Percentiles rank a stretch among this genome's conserved stretches.
Evolutionary conservation across 2,888 invertebrate species (phyloP).

Genomic region (Xanthia togata): DNA sequence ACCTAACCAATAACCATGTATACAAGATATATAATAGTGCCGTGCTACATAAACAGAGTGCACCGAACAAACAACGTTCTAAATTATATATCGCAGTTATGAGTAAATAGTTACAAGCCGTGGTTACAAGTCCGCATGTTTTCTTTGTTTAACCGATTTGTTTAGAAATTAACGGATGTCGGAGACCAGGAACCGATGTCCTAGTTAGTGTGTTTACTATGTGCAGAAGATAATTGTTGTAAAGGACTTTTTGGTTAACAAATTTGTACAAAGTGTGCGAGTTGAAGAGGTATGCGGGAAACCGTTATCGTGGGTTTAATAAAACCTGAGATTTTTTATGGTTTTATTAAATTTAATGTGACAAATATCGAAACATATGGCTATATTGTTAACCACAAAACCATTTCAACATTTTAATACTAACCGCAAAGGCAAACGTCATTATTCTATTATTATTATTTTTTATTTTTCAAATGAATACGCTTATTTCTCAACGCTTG

Average conservation of each 20-base stretch:
- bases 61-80: slow-evolving; percentile 63
- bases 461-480: slow-evolving; percentile 7
- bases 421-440: slow-evolving; percentile 10
- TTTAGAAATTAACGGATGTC: slow-evolving; percentile 74
- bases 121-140: slow-evolving; percentile 66
- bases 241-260: slow-evolving; percentile 39
- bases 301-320: neutral
- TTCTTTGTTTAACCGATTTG: slow-evolving; percentile 75
- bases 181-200: slow-evolving; percentile 58
- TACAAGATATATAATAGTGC: slow-evolving; percentile 43
- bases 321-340: neutral
- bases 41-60: slow-evolving; percentile 42
- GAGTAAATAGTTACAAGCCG: slow-evolving; percentile 70
- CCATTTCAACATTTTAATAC: neutral
- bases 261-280: slow-evolving; percentile 15
- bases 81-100: slow-evolving; percentile 73
- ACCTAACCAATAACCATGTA: too few relatives aligned
- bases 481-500: neutral
- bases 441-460: neutral
- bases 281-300: neutral
- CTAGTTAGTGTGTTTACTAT: slow-evolving; percentile 54
- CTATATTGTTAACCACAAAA: slow-evolving; percentile 30
- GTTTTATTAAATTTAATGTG: neutral
- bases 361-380: neutral
- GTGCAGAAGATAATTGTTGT: slow-evolving; percentile 55